Base-by-base conservation (phyloP, 2,113 vertebrate species). In the Macaca mulatta region DNA sequence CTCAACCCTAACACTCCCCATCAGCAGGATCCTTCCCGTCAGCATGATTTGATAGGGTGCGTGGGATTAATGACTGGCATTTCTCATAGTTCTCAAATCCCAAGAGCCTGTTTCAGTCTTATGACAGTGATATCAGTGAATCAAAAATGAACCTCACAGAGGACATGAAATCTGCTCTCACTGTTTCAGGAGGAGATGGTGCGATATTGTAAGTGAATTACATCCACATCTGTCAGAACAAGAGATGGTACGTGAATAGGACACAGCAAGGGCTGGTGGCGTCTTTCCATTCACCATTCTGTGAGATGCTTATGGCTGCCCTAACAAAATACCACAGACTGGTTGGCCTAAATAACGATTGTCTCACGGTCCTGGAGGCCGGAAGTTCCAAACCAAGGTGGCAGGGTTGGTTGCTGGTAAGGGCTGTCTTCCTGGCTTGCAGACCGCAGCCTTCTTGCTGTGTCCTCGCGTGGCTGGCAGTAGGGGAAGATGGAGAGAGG, bases 241-340 rank as follows among this genome's bases (percentile, higher is more conserved):
- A 32, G 94, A 55, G 32, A 1, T 2, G 6, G 13, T 3, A 14
- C 25, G 3, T 3, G 1, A 69, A 22, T 1, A 6, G 8, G 74
- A n/a, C 4, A 22, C n/a, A 35, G 14, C 14, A 0, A 30, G 17
- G 11, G 6, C 38, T 2, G 4, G 7, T 1, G 0, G 45, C 0
- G 0, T 30, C 75, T 77, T 32, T 17, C 67, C 1, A 8, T 4
- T 16, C 40, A 2, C 18, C 4, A 0, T 38, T 75, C 45, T 18
- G 38, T 25, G 64, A 70, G 74, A 13, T 2, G 10, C 27, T 69
- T 32, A 10, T 25, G 22, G 22, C 80, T 57, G 59, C 35, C 22
- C 5, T 57, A 25, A 57, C 52, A 38, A 57, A 23, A 20, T 81
- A 38, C 12, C 52, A 38, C 11, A 48, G 52, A 14, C 70, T 9